Base-by-base conservation (phyloP, 2,797 vertebrate species). In the Odontamblyopus lacepedii region DNA sequence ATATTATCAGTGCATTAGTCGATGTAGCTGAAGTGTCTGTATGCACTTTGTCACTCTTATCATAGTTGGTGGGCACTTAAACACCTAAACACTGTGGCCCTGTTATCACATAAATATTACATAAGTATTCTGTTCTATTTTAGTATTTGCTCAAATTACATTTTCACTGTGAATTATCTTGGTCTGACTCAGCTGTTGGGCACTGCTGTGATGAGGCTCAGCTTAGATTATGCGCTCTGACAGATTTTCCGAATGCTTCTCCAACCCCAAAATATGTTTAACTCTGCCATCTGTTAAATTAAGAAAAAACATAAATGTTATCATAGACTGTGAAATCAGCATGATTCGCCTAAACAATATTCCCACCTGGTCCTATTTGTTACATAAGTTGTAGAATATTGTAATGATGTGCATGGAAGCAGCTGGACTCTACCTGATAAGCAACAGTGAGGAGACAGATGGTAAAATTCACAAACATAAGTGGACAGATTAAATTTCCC, bases 391-490 rank as follows among this genome's bases (percentile, higher is more conserved):
- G 19, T 26, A 16, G 50, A 27, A 4, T 2, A 12, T 18, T 18
- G 29, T 15, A 5, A 8, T 8, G 7, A 53, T 48, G 64, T 27
- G 13, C 44, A 32, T 23, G 56, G 38, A 60, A 69, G 6, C 74
- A 71, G 62, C 63, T 71, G 63, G 41, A 65, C 63, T 48, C n/a
- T 65, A 79, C 75, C 56, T 77, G 60, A 75, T 53, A 77, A 68
- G 65, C 27, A 72, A 74, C 63, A 74, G 53, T 61, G 5, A 51
- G 70, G 19, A 73, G 53, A 65, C 83, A 86, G 81, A 87, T 84
- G 83, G 85, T 48, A 61, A 72, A 79, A 79, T 82, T 84, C 81
- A 81, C 76, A 76, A 76, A 81, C 81, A 81, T 81, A 82, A 83
- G 72, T 76, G 41, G 77, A 74, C 79, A 57, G 72, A 88, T 87